phyloP scores from a whole-genome alignment of 2,888 invertebrate species.

The Pollenia angustigena region DNA sequence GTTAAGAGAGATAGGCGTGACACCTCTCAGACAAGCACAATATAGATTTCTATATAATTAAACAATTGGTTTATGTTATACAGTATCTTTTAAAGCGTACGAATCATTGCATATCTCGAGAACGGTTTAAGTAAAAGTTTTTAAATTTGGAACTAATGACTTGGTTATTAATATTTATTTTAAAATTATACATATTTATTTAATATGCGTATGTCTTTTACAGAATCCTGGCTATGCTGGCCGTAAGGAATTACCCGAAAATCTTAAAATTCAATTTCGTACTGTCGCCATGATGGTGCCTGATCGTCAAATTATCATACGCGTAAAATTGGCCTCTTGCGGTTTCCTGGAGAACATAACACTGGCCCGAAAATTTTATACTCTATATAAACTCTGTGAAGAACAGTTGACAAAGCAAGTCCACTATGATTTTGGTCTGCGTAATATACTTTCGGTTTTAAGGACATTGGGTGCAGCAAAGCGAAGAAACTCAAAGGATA shows the following conservation, averaged over 20 bases:
- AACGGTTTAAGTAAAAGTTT: no score
- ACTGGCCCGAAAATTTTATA: conserved; percentile 97
- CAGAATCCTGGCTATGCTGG: conserved; percentile 99
- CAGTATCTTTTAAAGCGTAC: no score
- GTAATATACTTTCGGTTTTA: conserved; percentile 97
- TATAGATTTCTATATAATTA: no score
- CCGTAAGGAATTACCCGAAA: conserved; percentile 97
- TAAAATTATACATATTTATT: background rate
- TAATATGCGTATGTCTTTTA: background rate
- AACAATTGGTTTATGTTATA: no score
- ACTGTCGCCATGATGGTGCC: conserved; percentile 99
- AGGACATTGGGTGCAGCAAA: conserved; percentile 96
- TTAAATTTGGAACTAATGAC: no score
- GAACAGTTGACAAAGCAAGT: conserved; percentile 99
- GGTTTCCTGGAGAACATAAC: conserved; percentile 98
- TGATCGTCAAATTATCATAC: conserved; percentile 97
- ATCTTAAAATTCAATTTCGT: conserved; percentile 98
- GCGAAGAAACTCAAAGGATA: conserved; percentile 94
- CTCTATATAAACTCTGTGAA: conserved; percentile 97
- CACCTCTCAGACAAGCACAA: no score
- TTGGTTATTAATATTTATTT: background rate
- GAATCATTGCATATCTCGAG: no score
- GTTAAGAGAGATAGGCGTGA: no score
- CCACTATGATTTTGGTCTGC: conserved; percentile 97
- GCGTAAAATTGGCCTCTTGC: conserved; percentile 97